These are phyloP conservation scores for Conistra vaccinii DNA, from an alignment of 2,888 invertebrate genomes.

Conservation along the genomic window DNA sequence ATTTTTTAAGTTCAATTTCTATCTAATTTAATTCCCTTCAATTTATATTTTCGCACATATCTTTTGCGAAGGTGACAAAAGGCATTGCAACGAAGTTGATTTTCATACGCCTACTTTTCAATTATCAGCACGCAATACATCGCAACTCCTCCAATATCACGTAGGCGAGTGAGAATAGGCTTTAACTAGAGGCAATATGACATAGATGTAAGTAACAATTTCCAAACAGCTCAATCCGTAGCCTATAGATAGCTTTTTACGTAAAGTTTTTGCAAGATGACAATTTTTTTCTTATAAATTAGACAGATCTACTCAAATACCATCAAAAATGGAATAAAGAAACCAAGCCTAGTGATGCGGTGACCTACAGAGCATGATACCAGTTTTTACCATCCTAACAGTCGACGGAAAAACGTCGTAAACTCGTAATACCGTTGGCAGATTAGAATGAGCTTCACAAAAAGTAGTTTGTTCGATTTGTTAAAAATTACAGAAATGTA, in stretches of 20 bases:
- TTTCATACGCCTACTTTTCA: conserved; percentile 19
- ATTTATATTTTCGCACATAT: not conserved
- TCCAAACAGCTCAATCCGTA: not conserved
- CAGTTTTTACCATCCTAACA: conserved; percentile 37
- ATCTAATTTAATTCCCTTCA: conserved; percentile 25
- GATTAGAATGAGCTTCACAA: conserved; percentile 50
- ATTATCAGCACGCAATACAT: not conserved
- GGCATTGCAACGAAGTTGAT: not conserved
- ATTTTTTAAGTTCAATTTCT: too few relatives aligned
- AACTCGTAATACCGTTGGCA: conserved; percentile 59
- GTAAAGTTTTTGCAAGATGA: not conserved
- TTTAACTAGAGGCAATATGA: not conserved
- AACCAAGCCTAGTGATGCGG: conserved; percentile 9
- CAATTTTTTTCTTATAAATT: not conserved
- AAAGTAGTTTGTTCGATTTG: conserved; percentile 51
- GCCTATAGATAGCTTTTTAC: not conserved
- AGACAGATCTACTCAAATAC: not conserved
- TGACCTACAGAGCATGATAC: conserved; percentile 50
- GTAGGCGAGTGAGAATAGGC: not conserved
- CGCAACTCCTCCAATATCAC: not conserved
- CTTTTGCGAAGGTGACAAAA: conserved; percentile 12
- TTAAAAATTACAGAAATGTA: conserved; percentile 43
- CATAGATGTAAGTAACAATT: not conserved
- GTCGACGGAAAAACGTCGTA: conserved; percentile 29
- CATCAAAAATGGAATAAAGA: conserved; percentile 20